Conservation (phyloP, 2,888 invertebrate genomes). For the Aelia acuminata region DNA sequence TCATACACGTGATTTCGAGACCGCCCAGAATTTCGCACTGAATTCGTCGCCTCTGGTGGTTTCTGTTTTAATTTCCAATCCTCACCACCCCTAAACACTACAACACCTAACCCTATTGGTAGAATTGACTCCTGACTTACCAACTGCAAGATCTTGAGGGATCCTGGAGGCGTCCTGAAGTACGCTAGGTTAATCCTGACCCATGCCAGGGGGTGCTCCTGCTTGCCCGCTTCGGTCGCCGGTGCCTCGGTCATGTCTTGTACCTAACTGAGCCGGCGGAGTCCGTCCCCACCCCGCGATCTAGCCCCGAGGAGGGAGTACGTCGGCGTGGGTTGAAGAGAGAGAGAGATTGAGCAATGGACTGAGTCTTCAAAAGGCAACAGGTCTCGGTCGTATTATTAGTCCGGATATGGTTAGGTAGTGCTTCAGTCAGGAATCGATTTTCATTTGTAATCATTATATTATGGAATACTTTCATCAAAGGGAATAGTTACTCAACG, state of each 20-base stretch:
- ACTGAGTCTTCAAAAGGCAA: background rate
- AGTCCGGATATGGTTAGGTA: too few species aligned
- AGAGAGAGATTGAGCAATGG: background rate
- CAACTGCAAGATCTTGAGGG: slow-evolving; percentile 85
- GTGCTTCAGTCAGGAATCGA: too few species aligned
- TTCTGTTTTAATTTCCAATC: too few species aligned
- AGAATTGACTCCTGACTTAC: slow-evolving; percentile 73
- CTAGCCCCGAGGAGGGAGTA: background rate
- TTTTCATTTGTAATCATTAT: background rate
- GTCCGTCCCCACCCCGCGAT: background rate
- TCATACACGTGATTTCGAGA: too few species aligned
- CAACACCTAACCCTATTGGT: too few species aligned
- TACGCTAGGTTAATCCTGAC: slow-evolving; percentile 84
- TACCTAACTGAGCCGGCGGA: background rate
- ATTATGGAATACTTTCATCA: background rate
- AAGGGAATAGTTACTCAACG: too few species aligned
- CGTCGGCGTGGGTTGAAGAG: background rate
- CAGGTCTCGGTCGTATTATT: too few species aligned
- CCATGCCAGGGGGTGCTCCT: slow-evolving; percentile 76
- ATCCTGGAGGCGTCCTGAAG: slow-evolving; percentile 85
- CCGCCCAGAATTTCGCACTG: too few species aligned
- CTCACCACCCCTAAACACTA: too few species aligned
- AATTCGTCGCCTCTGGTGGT: too few species aligned
- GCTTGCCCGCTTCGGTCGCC: slow-evolving; percentile 68
- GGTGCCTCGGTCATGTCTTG: slow-evolving; percentile 57